Evolutionary conservation across 2,888 invertebrate species (phyloP).

Genomic region (Caenorhabditis drosophilae): DNA sequence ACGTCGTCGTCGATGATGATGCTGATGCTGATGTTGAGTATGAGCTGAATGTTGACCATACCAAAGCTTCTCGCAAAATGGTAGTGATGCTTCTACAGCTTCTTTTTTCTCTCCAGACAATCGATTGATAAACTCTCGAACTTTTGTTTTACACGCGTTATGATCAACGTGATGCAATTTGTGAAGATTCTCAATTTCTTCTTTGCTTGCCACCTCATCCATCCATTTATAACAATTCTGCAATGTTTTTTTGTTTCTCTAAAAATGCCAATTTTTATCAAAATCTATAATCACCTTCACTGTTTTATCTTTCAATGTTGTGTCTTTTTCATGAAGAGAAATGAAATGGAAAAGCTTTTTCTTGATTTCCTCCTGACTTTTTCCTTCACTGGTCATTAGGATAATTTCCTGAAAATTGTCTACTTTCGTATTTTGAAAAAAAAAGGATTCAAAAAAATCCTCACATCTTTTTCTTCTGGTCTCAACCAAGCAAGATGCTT

Average conservation of each 20-base stretch:
- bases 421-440: too few species aligned
- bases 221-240: slow-evolving; percentile 58
- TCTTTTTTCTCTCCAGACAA: slow-evolving; percentile 36
- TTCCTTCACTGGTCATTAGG: slow-evolving; percentile 39
- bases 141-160: slow-evolving; percentile 50
- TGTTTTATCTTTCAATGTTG: slow-evolving; percentile 26
- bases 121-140: slow-evolving; percentile 45
- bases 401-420: slow-evolving; percentile 6
- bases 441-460: not conserved
- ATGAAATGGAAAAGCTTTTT: slow-evolving; percentile 49
- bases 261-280: too few species aligned
- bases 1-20: slow-evolving; percentile 26
- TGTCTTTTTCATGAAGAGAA: slow-evolving; percentile 27
- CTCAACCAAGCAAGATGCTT: slow-evolving; percentile 11
- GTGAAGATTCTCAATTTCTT: slow-evolving; percentile 54
- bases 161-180: slow-evolving; percentile 54
- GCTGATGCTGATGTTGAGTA: slow-evolving; percentile 24
- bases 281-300: too few species aligned
- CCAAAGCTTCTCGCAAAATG: slow-evolving; percentile 57
- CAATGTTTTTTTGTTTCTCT: too few species aligned
- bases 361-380: slow-evolving; percentile 49
- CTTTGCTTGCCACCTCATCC: slow-evolving; percentile 51
- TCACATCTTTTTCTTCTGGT: slow-evolving; percentile 5
- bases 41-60: slow-evolving; percentile 44
- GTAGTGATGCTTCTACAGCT: slow-evolving; percentile 51